phyloP scores from a whole-genome alignment of 2,113 vertebrate genomes.

The Sciurus niger region DNA sequence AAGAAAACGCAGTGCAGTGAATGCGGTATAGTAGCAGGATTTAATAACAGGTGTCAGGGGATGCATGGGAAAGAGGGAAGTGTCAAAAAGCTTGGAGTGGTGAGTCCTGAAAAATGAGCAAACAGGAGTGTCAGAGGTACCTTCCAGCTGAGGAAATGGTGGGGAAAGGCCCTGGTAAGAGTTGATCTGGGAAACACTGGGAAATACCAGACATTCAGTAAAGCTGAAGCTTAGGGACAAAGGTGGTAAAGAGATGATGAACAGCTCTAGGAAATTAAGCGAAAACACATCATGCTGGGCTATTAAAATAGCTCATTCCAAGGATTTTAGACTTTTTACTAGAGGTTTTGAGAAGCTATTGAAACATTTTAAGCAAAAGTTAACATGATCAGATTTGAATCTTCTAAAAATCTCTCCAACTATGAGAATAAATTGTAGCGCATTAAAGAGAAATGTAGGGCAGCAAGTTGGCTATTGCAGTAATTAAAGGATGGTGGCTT shows the following conservation, averaged over 20 bases:
- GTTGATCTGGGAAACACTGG: background rate
- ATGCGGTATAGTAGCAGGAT: background rate
- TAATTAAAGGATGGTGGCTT: background rate
- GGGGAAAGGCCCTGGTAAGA: background rate
- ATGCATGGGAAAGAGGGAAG: background rate
- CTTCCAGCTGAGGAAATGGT: background rate
- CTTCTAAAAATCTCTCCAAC: constrained; percentile 47
- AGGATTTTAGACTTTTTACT: background rate
- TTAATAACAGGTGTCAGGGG: background rate
- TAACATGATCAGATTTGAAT: constrained; percentile 27
- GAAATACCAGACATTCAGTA: background rate
- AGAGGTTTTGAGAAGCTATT: background rate
- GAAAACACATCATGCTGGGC: background rate
- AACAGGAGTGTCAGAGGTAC: background rate
- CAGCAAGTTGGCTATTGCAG: background rate
- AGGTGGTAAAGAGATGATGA: background rate
- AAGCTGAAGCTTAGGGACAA: background rate
- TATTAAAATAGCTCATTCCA: background rate
- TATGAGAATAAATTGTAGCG: constrained; percentile 1
- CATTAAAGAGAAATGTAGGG: background rate
- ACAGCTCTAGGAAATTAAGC: background rate
- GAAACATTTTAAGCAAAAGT: constrained; percentile 27
- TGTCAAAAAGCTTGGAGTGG: background rate
- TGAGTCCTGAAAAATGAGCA: background rate
- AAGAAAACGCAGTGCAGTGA: background rate